Evolutionary conservation across 2,113 vertebrate genomes (phyloP).

Genomic region (Tetrax tetrax): DNA sequence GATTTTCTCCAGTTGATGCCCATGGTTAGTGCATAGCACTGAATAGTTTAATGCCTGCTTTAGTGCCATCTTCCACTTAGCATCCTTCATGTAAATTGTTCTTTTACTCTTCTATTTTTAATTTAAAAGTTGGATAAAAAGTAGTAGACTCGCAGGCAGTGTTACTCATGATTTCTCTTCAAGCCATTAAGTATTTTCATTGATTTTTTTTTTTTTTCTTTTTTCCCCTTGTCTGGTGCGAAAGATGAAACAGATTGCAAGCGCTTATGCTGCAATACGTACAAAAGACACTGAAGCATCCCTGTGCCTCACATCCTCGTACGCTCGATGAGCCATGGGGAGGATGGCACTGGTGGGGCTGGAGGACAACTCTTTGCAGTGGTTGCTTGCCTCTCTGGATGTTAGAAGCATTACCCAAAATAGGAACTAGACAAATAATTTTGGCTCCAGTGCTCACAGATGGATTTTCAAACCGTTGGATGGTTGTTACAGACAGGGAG

Average conservation of each 20-base stretch:
- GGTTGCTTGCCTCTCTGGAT: neutral
- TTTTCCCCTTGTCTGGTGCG: neutral
- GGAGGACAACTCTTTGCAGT: neutral
- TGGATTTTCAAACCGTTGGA: neutral
- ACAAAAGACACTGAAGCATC: neutral
- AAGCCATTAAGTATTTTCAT: neutral
- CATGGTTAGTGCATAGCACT: neutral
- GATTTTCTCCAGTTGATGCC: neutral
- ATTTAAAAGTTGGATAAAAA: neutral
- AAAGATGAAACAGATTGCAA: neutral
- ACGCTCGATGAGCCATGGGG: neutral
- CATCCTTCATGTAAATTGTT: neutral
- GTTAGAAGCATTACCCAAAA: neutral
- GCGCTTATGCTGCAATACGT: neutral
- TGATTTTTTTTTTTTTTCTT: neutral
- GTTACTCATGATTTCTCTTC: neutral
- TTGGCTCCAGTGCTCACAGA: neutral
- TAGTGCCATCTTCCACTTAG: neutral
- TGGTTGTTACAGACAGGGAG: neutral
- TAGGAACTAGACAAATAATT: neutral
- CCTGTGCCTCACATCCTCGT: neutral
- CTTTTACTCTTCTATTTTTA: neutral
- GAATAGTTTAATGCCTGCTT: neutral
- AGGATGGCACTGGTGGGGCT: neutral
- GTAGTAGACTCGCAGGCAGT: neutral